Evolutionary conservation across 1,140 invertebrate genomes (phyloP).

Genomic region (Drosophila orena): DNA sequence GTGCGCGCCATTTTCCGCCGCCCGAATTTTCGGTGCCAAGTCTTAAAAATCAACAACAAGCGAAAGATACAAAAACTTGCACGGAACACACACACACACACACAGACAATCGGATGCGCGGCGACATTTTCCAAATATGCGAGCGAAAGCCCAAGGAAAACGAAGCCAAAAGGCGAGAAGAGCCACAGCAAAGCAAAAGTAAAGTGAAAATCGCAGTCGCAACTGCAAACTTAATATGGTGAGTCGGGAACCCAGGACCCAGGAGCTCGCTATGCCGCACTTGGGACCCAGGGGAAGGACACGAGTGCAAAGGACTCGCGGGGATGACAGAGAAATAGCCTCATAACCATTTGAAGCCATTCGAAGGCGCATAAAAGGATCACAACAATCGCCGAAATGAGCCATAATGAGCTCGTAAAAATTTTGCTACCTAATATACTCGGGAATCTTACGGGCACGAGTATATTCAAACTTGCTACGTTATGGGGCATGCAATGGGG

Average conservation of each 20-base stretch:
- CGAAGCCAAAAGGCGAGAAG: conserved; percentile 52
- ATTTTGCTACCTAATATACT: conserved; percentile 85
- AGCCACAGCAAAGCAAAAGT: conserved; percentile 54
- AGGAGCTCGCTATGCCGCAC: conserved; percentile 9
- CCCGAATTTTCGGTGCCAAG: conserved; percentile 56
- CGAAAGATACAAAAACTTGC: conserved; percentile 81
- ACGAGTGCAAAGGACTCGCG: conserved; percentile 30
- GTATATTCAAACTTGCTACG: conserved; percentile 82
- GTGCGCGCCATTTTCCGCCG: conserved; percentile 14
- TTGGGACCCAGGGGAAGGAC: conserved; percentile 33
- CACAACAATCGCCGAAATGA: conserved; percentile 85
- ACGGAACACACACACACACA: conserved; percentile 47
- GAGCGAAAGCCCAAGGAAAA: conserved; percentile 50
- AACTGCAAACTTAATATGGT: conserved; percentile 82
- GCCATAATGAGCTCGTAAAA: conserved; percentile 85
- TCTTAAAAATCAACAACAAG: conserved; percentile 82
- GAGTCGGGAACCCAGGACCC: conserved; percentile 36
- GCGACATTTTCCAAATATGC: conserved; percentile 76
- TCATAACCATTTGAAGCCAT: conserved; percentile 85
- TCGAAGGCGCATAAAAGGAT: conserved; percentile 85
- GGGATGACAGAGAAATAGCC: conserved; percentile 82
- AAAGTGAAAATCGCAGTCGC: conserved; percentile 81
- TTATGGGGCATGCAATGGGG: conserved; percentile 65
- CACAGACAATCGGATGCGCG: conserved; percentile 33
- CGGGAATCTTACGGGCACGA: conserved; percentile 80